Conservation (phyloP, 2,888 invertebrate genomes). For the Drosophila picticornis region DNA sequence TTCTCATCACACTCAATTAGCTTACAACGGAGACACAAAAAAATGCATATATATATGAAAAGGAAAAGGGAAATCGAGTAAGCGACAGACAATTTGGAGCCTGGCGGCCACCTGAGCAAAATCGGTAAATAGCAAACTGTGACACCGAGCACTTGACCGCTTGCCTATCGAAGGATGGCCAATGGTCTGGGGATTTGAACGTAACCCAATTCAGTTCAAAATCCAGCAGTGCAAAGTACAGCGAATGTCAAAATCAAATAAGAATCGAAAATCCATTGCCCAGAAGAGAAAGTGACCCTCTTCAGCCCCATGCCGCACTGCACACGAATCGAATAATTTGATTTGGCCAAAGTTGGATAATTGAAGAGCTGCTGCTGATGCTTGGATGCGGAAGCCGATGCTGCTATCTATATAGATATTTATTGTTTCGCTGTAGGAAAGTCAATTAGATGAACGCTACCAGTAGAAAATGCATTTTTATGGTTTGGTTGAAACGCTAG, state of each 20-base stretch:
- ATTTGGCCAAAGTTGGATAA: slow-evolving; percentile 62
- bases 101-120: slow-evolving; percentile 51
- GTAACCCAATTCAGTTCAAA: slow-evolving; percentile 55
- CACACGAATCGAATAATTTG: slow-evolving; percentile 48
- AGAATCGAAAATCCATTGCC: slow-evolving; percentile 15
- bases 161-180: neutral
- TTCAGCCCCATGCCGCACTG: neutral
- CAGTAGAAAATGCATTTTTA: slow-evolving; percentile 41
- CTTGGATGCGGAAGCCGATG: slow-evolving; percentile 1
- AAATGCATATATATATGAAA: neutral
- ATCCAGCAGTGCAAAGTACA: slow-evolving; percentile 18
- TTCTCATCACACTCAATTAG: slow-evolving; percentile 66
- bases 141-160: slow-evolving; percentile 24
- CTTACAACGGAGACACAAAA: slow-evolving; percentile 22
- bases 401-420: neutral
- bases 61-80: slow-evolving; percentile 1
- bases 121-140: slow-evolving; percentile 59
- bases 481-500: slow-evolving; percentile 54
- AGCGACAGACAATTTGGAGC: slow-evolving; percentile 30
- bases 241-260: slow-evolving; percentile 37
- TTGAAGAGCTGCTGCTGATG: slow-evolving; percentile 47
- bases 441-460: slow-evolving; percentile 61
- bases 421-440: slow-evolving; percentile 36
- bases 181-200: neutral
- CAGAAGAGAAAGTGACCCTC: neutral